Conservation (phyloP, 1,140 invertebrate genomes). For the Agraylea sexmaculata region DNA sequence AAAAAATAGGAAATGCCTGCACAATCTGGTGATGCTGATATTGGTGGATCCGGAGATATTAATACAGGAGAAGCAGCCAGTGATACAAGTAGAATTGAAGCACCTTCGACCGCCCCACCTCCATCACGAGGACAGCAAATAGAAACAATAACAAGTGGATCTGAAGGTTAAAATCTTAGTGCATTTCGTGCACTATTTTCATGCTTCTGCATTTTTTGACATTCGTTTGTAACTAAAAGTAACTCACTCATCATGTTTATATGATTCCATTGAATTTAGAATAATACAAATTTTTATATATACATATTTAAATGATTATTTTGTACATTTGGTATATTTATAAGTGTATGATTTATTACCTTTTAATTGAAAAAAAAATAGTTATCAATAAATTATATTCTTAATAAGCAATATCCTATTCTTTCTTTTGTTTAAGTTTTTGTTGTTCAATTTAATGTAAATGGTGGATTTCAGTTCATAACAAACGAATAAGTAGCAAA, state of each 20-base stretch:
- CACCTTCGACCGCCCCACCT: conserved; percentile 6
- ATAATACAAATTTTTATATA: conserved; percentile 14
- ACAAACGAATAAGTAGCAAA: no score
- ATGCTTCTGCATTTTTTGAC: not conserved
- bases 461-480: no score
- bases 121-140: conserved; percentile 36
- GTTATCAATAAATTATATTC: no score
- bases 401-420: no score
- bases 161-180: conserved; percentile 27
- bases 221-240: not conserved
- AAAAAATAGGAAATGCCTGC: conserved; percentile 12
- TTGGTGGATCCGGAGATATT: conserved; percentile 28
- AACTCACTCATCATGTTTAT: not conserved
- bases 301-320: no score
- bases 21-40: conserved; percentile 31
- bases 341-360: no score
- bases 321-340: no score
- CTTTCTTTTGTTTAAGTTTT: no score
- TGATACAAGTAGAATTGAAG: no score
- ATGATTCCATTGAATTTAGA: no score
- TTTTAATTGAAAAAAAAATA: no score
- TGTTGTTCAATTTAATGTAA: no score
- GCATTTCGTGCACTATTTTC: not conserved
- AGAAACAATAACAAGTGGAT: conserved; percentile 45
- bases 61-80: conserved; percentile 26